These are phyloP conservation scores for Artibeus jamaicensis DNA, from an alignment of 2,797 vertebrate species.

Conservation along the genomic window DNA sequence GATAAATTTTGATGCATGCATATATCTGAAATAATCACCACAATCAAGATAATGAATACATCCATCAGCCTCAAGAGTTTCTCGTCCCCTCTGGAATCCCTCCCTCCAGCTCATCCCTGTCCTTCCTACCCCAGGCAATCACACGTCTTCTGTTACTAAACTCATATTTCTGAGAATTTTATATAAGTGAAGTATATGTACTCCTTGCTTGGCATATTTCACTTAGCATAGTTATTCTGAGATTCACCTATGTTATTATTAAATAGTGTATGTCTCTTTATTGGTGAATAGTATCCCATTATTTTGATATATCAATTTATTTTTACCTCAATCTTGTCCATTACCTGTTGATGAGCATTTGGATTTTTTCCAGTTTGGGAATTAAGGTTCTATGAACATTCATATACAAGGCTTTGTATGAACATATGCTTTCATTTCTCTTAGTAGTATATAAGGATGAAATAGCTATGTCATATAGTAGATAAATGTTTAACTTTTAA, in stretches of 20 bases:
- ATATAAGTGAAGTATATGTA: neutral
- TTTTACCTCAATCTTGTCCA: neutral
- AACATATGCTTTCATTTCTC: neutral
- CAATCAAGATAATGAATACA: neutral
- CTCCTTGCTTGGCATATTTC: neutral
- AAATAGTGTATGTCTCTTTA: neutral
- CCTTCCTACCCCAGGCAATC: neutral
- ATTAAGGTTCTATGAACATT: neutral
- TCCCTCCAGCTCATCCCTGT: neutral
- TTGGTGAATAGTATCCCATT: neutral
- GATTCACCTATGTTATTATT: neutral
- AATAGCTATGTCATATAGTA: neutral
- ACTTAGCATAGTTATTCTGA: neutral
- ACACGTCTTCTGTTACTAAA: neutral
- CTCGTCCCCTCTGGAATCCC: neutral
- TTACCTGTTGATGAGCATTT: neutral
- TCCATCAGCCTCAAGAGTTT: neutral
- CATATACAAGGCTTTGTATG: neutral
- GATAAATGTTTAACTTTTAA: neutral
- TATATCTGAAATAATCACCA: neutral
- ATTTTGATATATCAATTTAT: neutral
- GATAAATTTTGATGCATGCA: neutral
- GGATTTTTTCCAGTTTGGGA: neutral
- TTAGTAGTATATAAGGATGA: neutral
- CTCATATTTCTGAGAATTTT: neutral